phyloP scores from a whole-genome alignment of 2,797 vertebrate genomes.

The Coendou prehensilis region DNA sequence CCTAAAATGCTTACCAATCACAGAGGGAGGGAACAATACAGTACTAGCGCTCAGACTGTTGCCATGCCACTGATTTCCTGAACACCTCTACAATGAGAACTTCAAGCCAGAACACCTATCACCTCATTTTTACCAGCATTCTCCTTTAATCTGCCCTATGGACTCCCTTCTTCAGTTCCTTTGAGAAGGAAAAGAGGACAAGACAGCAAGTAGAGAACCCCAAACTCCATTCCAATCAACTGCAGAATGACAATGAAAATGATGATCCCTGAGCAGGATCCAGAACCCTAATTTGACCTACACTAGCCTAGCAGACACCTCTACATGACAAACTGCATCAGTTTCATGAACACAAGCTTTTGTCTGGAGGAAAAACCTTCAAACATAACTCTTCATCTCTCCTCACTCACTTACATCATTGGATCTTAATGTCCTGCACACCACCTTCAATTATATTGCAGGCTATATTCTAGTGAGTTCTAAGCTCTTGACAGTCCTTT shows the following conservation, averaged over 20 bases:
- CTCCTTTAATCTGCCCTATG: neutral
- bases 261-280: neutral
- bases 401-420: neutral
- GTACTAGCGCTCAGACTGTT: neutral
- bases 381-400: neutral
- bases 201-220: conserved; percentile 19
- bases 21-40: neutral
- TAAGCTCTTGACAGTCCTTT: neutral
- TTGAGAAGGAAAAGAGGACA: neutral
- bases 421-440: neutral
- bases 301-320: neutral
- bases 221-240: neutral
- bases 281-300: neutral
- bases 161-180: conserved; percentile 15
- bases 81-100: neutral
- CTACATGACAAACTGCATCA: neutral
- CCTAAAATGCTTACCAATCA: conserved; percentile 14
- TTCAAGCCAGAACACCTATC: neutral
- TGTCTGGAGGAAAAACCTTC: neutral
- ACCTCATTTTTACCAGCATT: neutral
- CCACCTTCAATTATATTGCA: conserved; percentile 14
- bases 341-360: conserved; percentile 36
- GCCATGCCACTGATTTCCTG: neutral
- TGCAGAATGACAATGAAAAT: neutral
- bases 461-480: neutral